phyloP scores from a whole-genome alignment of 1,140 invertebrate genomes.

The Lepidurus apus region DNA sequence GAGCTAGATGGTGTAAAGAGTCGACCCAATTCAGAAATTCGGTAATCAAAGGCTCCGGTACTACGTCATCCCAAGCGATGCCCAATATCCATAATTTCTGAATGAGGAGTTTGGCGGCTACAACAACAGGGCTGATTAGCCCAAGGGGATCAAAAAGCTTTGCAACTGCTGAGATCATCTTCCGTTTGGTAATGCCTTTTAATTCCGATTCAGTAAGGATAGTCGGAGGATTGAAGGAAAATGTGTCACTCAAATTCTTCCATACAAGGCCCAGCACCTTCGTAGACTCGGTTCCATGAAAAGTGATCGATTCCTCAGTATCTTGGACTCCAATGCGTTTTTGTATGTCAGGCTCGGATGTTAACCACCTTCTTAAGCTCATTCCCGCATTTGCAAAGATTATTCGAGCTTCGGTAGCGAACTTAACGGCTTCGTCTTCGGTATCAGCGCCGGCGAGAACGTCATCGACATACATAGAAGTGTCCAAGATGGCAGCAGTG shows the following conservation, averaged over 20 bases:
- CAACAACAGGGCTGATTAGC: constrained; percentile 42
- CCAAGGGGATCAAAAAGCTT: constrained; percentile 47
- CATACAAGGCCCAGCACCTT: background rate
- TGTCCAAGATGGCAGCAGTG: background rate
- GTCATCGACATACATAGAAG: background rate
- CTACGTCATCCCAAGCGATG: constrained; percentile 45
- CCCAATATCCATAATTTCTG: constrained; percentile 45
- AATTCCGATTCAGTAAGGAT: background rate
- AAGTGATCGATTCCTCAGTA: too few relatives aligned
- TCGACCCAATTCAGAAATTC: constrained; percentile 35
- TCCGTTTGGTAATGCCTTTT: constrained; percentile 38
- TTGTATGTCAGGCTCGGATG: too few relatives aligned
- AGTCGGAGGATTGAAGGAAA: background rate
- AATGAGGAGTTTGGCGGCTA: constrained; percentile 45
- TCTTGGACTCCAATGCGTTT: too few relatives aligned
- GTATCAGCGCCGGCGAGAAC: background rate
- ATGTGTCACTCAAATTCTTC: background rate
- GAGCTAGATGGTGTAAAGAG: background rate
- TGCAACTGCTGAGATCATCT: constrained; percentile 40
- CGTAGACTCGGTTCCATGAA: background rate
- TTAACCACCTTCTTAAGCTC: background rate
- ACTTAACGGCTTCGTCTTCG: background rate
- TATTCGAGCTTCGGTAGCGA: background rate
- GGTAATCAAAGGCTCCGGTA: constrained; percentile 37
- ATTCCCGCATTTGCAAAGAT: background rate